Evolutionary conservation across 2,797 vertebrate genomes (phyloP), one percentile per base, ranked within the genome.

Genomic region (Diplodus puntazzo): DNA sequence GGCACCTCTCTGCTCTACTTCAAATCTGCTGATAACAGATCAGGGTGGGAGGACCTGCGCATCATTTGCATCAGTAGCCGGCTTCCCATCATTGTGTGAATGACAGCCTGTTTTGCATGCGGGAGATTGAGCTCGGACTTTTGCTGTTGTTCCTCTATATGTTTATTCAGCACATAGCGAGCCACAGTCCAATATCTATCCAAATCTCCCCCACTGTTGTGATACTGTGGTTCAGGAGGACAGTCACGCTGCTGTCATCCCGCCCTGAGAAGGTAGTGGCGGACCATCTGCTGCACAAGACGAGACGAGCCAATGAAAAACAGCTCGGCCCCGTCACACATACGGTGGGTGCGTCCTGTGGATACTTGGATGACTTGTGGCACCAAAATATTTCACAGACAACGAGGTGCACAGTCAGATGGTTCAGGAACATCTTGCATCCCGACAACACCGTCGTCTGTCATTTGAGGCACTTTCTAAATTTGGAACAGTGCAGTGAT

Each of bases 51-150:
- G 83, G 70, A 43, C 59, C 75, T 72, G 65, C 8, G 17, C 49
- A 42, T 63, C 59, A 91, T 95, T 95, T 95, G 93, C 93, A 95
- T 94, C 68, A 27, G 34, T 68, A 87, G 63, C 80, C 69, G 79
- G 69, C 52, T 63, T 34, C 54, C 30, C 65, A 52, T 48, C 66
- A 52, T 39, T 45, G 48, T 73, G 69, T 74, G 60, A 71, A 70
- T 62, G 77, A 84, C 25, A 63, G 49, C 14, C 11, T 16, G 25
- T 52, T 90, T 92, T 94, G 84, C 86, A 87, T 89, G 64, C 1
- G 9, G 52, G 67, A 84, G 59, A 83, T 57, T 73, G 79, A 74
- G 45, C 72, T 54, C 13, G 12, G 58, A 55, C 49, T 65, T 45
- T 67, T 80, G 53, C 69, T 75, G 49, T 78, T 84, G 75, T 74